phyloP scores from a whole-genome alignment of 2,797 vertebrate species.

The Lacerta bilineata region DNA sequence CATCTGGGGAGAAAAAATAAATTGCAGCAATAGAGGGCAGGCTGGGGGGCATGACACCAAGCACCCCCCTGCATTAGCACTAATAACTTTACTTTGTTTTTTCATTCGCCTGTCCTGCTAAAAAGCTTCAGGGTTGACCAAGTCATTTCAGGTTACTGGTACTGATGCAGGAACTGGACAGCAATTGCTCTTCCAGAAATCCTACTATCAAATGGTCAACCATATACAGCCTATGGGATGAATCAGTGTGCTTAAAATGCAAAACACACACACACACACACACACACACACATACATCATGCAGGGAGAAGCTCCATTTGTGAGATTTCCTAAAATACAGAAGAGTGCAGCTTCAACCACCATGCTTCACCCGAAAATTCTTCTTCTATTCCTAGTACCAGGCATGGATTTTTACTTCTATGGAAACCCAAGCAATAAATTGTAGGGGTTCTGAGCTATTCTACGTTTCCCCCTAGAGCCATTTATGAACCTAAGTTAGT shows the following conservation, averaged over 20 bases:
- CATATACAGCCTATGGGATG: conserved; percentile 32
- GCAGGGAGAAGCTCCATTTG: background rate
- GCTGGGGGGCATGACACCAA: conserved; percentile 57
- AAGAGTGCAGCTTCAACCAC: background rate
- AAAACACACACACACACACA: background rate
- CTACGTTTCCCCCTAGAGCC: background rate
- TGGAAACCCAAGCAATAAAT: background rate
- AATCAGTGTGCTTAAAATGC: conserved; percentile 15
- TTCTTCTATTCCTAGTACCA: background rate
- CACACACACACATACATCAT: background rate
- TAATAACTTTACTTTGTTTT: conserved; percentile 64
- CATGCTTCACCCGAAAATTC: background rate
- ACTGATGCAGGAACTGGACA: conserved; percentile 51
- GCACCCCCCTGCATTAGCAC: conserved; percentile 60
- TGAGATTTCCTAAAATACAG: background rate
- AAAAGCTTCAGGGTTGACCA: conserved; percentile 49
- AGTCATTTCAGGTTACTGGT: conserved; percentile 23
- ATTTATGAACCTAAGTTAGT: background rate
- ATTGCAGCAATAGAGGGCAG: conserved; percentile 68
- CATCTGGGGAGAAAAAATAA: conserved; percentile 75
- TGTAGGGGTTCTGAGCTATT: background rate
- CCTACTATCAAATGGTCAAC: background rate
- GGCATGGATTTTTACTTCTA: background rate
- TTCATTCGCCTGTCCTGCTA: conserved; percentile 61
- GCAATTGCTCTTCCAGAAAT: conserved; percentile 46